phyloP scores from a whole-genome alignment of 2,888 invertebrate species.

The Dicyrtoma fusca region DNA sequence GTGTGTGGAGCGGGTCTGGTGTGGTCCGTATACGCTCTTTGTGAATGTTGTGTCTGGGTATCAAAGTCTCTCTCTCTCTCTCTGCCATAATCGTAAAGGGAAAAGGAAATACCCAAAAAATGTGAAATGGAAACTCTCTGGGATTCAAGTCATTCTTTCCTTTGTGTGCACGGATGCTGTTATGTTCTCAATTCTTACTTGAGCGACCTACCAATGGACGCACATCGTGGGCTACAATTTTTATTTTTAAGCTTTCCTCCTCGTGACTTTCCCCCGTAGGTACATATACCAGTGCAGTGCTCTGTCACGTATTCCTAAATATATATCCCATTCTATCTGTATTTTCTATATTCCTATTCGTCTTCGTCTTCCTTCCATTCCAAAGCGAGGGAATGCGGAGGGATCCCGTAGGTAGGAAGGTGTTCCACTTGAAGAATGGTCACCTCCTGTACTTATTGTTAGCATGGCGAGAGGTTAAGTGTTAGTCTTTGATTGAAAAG shows the following conservation, averaged over 20 bases:
- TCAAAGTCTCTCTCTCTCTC: conserved; percentile 18
- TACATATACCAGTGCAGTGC: no score
- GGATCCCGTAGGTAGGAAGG: no score
- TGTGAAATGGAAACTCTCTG: conserved; percentile 24
- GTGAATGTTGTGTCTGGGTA: neutral
- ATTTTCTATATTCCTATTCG: no score
- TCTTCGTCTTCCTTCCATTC: no score
- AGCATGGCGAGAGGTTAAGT: conserved; percentile 5
- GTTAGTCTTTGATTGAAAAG: conserved; percentile 17
- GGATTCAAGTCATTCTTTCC: conserved; percentile 24
- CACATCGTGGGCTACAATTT: conserved; percentile 25
- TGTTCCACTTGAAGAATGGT: neutral
- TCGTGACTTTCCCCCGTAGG: conserved; percentile 1
- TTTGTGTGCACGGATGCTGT: conserved; percentile 27
- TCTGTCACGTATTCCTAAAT: neutral
- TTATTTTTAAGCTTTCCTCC: conserved; percentile 13
- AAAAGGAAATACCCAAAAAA: conserved; percentile 27
- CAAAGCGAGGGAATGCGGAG: no score
- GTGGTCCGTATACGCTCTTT: neutral
- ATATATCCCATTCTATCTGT: neutral
- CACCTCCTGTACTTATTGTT: conserved; percentile 1
- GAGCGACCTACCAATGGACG: conserved; percentile 7
- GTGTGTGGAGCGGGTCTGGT: no score
- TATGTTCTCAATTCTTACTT: conserved; percentile 21
- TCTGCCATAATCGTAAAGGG: conserved; percentile 5